Percentiles rank a stretch among this genome's conserved stretches.
Evolutionary conservation across 1,140 invertebrate genomes (phyloP).

Genomic region (Rhyacophila brunnea): DNA sequence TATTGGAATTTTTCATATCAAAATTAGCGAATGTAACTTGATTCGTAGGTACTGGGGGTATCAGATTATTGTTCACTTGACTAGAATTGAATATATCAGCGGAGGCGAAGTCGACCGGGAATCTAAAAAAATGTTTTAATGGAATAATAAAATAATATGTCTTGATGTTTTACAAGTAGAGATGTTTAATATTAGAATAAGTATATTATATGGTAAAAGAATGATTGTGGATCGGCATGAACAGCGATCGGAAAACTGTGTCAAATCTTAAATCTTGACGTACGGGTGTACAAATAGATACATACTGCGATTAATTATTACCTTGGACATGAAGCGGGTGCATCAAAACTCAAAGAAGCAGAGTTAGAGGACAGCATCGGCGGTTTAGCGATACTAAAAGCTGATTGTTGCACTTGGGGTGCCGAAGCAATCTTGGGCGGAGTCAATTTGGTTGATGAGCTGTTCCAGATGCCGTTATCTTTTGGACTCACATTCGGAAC

Average conservation of each 20-base stretch:
- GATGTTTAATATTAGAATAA: too few relatives aligned
- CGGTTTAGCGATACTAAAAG: constrained; percentile 10
- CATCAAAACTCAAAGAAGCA: constrained; percentile 3
- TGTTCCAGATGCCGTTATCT: constrained; percentile 28
- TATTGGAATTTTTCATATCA: constrained; percentile 25
- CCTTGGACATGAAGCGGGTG: constrained; percentile 16
- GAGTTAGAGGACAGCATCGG: not conserved
- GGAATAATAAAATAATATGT: constrained; percentile 1
- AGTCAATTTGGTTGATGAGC: constrained; percentile 7
- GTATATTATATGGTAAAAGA: too few relatives aligned
- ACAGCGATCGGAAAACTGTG: too few relatives aligned
- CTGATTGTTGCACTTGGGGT: not conserved
- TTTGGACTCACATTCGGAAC: constrained; percentile 8
- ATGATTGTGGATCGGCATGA: too few relatives aligned
- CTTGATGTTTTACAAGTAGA: too few relatives aligned
- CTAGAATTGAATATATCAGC: constrained; percentile 54
- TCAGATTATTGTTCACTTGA: constrained; percentile 46
- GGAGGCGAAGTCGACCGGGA: constrained; percentile 53
- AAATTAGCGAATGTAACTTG: constrained; percentile 19
- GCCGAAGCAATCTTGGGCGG: not conserved
- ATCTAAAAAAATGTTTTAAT: constrained; percentile 41
- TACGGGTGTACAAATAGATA: too few relatives aligned
- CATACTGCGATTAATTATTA: too few relatives aligned
- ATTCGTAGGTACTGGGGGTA: constrained; percentile 7
- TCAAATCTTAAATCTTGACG: too few relatives aligned